phyloP scores from a whole-genome alignment of 2,888 invertebrate species.

The Synergus umbraculus region DNA sequence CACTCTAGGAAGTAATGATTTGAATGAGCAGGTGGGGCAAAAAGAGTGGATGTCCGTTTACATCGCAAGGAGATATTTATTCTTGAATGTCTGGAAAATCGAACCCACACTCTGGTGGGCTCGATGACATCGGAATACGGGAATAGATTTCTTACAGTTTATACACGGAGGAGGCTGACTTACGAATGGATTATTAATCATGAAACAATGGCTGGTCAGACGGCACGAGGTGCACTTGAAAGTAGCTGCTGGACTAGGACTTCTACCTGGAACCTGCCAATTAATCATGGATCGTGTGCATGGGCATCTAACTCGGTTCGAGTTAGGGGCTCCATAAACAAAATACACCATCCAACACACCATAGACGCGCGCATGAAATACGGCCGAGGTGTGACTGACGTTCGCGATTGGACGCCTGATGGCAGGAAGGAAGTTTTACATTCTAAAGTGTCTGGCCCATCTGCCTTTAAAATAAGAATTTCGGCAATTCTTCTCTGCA shows the following conservation, averaged over 20 bases:
- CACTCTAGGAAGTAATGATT: not conserved
- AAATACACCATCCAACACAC: slow-evolving; percentile 54
- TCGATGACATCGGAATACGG: slow-evolving; percentile 39
- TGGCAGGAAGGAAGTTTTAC: slow-evolving; percentile 38
- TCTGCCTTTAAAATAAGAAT: not conserved
- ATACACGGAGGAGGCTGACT: slow-evolving; percentile 43
- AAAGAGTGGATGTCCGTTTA: not conserved
- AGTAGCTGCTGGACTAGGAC: slow-evolving; percentile 57
- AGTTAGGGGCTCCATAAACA: slow-evolving; percentile 67
- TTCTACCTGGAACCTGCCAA: slow-evolving; percentile 71
- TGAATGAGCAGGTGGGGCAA: not conserved
- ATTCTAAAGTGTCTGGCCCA: slow-evolving; percentile 17
- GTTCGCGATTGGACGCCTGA: slow-evolving; percentile 48
- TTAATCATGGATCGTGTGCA: slow-evolving; percentile 70
- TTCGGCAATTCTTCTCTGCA: not conserved
- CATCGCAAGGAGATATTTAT: slow-evolving; percentile 45
- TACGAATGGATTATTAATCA: slow-evolving; percentile 72
- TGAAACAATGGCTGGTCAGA: slow-evolving; percentile 62
- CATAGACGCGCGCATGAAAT: slow-evolving; percentile 60
- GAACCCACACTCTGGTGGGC: slow-evolving; percentile 28
- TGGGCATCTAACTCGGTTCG: slow-evolving; percentile 62
- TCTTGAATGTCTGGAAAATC: slow-evolving; percentile 51
- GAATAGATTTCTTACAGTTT: slow-evolving; percentile 45
- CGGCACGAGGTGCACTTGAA: slow-evolving; percentile 57
- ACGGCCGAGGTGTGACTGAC: slow-evolving; percentile 68